phyloP scores from a whole-genome alignment of 1,140 invertebrate species.

The Drosophila cardini region DNA sequence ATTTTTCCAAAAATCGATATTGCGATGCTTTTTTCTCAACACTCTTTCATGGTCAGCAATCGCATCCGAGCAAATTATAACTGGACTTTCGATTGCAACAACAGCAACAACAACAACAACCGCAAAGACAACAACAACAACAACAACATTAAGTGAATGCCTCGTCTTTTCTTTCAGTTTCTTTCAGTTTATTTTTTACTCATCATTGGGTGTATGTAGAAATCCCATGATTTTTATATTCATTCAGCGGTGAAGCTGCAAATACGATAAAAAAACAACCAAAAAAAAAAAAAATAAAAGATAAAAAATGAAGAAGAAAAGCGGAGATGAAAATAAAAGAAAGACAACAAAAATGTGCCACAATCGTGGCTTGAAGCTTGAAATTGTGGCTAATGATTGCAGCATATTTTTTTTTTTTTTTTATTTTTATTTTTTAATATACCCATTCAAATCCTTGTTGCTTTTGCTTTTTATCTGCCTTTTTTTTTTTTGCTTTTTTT shows the following conservation, averaged over 20 bases:
- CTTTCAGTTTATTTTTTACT: conserved; percentile 37
- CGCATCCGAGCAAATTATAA: conserved; percentile 21
- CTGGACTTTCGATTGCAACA: conserved; percentile 30
- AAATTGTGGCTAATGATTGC: conserved; percentile 70
- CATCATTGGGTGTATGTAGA: conserved; percentile 68
- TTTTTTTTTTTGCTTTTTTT: not conserved
- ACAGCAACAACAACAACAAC: conserved; percentile 6
- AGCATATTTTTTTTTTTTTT: conserved; percentile 59
- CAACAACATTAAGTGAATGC: conserved; percentile 32
- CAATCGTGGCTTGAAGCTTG: conserved; percentile 53
- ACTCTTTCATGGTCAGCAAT: conserved; percentile 58
- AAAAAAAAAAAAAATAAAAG: conserved; percentile 48
- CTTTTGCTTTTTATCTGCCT: conserved; percentile 33
- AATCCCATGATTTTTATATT: conserved; percentile 77
- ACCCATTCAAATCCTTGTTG: conserved; percentile 64
- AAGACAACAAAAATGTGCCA: conserved; percentile 47
- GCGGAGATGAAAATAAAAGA: conserved; percentile 9
- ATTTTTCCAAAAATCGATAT: no score
- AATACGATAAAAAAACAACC: conserved; percentile 52
- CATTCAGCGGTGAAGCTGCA: conserved; percentile 68
- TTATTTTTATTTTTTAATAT: no score
- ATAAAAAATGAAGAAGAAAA: no score
- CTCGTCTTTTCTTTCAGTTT: conserved; percentile 36
- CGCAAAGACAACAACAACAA: conserved; percentile 9
- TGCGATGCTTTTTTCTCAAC: no score